Conservation (phyloP, 2,888 invertebrate genomes). For the Cephalotes varians region DNA sequence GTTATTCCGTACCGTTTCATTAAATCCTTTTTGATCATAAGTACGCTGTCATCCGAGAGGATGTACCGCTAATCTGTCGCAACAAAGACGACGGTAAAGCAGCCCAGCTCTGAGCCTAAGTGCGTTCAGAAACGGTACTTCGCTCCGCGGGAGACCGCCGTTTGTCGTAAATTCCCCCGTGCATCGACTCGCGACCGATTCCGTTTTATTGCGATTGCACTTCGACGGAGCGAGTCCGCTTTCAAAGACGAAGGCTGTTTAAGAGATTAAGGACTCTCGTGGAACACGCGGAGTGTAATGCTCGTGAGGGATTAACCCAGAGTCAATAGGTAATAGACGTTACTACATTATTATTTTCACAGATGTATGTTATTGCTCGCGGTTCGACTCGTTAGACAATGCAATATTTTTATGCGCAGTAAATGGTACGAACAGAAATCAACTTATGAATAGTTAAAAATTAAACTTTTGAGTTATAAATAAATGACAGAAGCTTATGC, state of each 20-base stretch:
- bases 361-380: not conserved
- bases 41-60: conserved; percentile 33
- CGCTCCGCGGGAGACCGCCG: conserved; percentile 23
- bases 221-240: conserved; percentile 30
- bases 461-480: not conserved
- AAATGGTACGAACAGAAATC: not conserved
- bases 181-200: conserved; percentile 43
- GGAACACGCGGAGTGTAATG: conserved; percentile 9
- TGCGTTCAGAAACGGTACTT: conserved; percentile 37
- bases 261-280: conserved; percentile 41
- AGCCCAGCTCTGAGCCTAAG: conserved; percentile 15
- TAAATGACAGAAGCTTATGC: not conserved
- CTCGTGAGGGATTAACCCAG: conserved; percentile 26
- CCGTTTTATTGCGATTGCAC: conserved; percentile 43
- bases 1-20: not conserved
- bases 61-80: conserved; percentile 69
- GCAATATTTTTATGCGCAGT: not conserved
- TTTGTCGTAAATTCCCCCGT: conserved; percentile 34
- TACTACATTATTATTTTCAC: conserved; percentile 36
- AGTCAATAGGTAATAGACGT: conserved; percentile 42
- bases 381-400: not conserved
- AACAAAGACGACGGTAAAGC: conserved; percentile 48
- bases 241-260: conserved; percentile 35
- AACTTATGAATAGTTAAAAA: not conserved
- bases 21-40: not conserved